These are phyloP conservation scores for Coptotermes formosanus DNA, from an alignment of 1,140 invertebrate genomes.

Conservation along the genomic window DNA sequence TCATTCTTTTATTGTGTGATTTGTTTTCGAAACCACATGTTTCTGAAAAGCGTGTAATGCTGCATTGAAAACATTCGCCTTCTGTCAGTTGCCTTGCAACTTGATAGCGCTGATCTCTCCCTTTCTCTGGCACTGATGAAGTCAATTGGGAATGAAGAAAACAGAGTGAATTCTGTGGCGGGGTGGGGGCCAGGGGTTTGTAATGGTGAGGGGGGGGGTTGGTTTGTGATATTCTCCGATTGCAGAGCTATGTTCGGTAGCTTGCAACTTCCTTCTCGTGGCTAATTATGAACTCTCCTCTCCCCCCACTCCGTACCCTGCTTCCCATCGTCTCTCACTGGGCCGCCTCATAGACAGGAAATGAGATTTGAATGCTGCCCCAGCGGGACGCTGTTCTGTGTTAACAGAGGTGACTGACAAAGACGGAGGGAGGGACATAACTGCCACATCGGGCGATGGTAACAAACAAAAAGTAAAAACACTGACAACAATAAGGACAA, in stretches of 20 bases:
- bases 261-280: conserved; percentile 25
- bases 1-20: too few species aligned
- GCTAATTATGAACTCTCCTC: conserved; percentile 28
- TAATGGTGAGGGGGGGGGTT: conserved; percentile 10
- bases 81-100: not conserved
- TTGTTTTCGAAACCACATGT: too few species aligned
- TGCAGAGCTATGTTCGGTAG: conserved; percentile 7
- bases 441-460: too few species aligned
- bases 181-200: not conserved
- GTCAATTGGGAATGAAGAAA: conserved; percentile 32
- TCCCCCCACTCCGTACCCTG: not conserved
- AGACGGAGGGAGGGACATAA: too few species aligned
- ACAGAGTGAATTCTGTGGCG: not conserved
- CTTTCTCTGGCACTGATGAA: conserved; percentile 28
- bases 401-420: not conserved
- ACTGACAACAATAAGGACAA: too few species aligned
- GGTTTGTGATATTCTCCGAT: conserved; percentile 29
- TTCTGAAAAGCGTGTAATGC: too few species aligned
- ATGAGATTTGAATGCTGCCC: conserved; percentile 27
- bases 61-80: too few species aligned
- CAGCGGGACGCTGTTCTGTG: conserved; percentile 8
- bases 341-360: conserved; percentile 19
- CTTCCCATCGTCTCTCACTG: not conserved
- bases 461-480: too few species aligned
- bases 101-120: not conserved